Percentiles rank a stretch among this genome's conserved stretches.
Evolutionary conservation across 64 coral and sea anemone species (phyloP).

Genomic region (Catalaphyllia jardinei): DNA sequence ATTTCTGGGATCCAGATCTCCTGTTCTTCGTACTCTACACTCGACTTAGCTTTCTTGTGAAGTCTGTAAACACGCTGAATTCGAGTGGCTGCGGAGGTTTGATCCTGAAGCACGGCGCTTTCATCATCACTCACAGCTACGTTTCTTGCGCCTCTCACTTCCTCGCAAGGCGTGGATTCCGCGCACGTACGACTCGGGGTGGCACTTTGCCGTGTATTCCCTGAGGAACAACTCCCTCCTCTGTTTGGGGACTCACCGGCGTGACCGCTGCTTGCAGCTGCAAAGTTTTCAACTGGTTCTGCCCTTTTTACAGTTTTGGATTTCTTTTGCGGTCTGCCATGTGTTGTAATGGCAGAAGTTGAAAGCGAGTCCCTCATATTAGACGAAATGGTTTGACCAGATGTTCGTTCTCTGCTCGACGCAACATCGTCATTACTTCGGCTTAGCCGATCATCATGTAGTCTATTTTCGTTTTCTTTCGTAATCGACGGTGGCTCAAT

Average conservation of each 20-base stretch:
- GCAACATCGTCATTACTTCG: background rate
- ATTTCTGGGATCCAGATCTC: conserved; percentile 86
- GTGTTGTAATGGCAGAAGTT: background rate
- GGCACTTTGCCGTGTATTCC: background rate
- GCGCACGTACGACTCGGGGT: conserved; percentile 23
- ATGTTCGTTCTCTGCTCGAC: background rate
- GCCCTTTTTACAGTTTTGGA: conserved; percentile 31
- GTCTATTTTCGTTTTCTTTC: conserved; percentile 6
- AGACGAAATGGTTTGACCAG: background rate
- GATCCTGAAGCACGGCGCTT: background rate
- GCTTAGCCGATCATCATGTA: background rate
- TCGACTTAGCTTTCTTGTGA: conserved; percentile 59
- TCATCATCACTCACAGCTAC: background rate
- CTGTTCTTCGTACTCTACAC: background rate
- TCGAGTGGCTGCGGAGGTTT: conserved; percentile 67
- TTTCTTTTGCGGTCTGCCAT: conserved; percentile 2
- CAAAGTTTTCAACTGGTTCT: conserved; percentile 2
- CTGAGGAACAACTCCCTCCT: background rate
- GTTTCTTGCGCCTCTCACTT: conserved; percentile 4
- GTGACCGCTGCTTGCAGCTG: background rate
- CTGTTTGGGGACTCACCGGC: background rate
- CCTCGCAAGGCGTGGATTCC: conserved; percentile 10
- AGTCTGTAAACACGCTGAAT: conserved; percentile 86
- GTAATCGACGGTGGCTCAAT: background rate
- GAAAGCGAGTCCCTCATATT: background rate